These are phyloP conservation scores for Argopecten irradians DNA, from an alignment of 1,140 invertebrate species.

Conservation along the genomic window DNA sequence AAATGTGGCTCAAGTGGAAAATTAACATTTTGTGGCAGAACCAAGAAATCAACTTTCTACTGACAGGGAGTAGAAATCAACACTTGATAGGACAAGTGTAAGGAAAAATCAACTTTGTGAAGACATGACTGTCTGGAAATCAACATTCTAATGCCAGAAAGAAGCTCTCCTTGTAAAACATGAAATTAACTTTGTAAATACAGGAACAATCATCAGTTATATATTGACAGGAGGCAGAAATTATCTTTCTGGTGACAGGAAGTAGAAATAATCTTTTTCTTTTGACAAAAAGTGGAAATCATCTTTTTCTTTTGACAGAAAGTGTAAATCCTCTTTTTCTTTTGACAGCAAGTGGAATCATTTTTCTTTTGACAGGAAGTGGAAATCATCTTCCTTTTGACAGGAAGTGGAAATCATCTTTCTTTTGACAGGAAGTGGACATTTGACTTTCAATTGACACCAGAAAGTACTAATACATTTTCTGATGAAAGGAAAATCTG, in stretches of 20 bases:
- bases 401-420: not conserved
- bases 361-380: not conserved
- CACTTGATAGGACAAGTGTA: not conserved
- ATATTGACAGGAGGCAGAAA: too few relatives aligned
- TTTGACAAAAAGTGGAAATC: not conserved
- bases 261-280: too few relatives aligned
- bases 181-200: too few relatives aligned
- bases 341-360: constrained; percentile 9
- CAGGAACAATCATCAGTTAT: too few relatives aligned
- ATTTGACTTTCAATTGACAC: not conserved
- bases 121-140: too few relatives aligned
- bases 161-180: too few relatives aligned
- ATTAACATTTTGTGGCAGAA: too few relatives aligned
- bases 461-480: not conserved
- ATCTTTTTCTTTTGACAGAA: not conserved
- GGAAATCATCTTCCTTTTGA: not conserved
- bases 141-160: too few relatives aligned
- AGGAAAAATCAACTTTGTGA: not conserved
- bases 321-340: too few relatives aligned
- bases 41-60: not conserved
- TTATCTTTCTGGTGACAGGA: too few relatives aligned
- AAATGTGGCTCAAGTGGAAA: too few relatives aligned
- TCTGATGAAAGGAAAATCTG: not conserved
- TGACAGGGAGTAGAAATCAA: not conserved
- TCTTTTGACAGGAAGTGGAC: not conserved